Conservation (phyloP, 2,113 vertebrate genomes). For the Centropus bengalensis region DNA sequence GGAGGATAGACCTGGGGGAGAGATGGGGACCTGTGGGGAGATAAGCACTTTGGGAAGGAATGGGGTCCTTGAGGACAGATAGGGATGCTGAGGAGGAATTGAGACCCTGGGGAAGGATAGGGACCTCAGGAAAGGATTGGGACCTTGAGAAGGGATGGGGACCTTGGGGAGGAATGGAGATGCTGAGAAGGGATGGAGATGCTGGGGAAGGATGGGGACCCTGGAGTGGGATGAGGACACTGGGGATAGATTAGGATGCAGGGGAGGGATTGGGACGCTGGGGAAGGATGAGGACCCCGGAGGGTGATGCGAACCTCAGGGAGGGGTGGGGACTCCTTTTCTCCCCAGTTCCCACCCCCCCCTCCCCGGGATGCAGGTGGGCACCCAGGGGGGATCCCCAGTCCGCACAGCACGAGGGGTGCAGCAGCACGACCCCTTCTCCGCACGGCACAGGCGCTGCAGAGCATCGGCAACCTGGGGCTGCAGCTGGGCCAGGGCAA, state of each 20-base stretch:
- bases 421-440: not conserved
- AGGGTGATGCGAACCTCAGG: accelerated
- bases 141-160: not conserved
- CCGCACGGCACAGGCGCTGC: slow-evolving; percentile 71
- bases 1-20: too few species aligned
- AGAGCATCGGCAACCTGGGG: slow-evolving; percentile 91
- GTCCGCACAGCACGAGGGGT: accelerated
- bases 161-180: not conserved
- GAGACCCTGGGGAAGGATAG: not conserved
- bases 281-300: not conserved
- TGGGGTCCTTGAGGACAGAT: too few species aligned
- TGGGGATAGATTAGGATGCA: too few species aligned
- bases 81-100: too few species aligned
- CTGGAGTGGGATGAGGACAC: too few species aligned
- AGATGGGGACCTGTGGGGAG: too few species aligned
- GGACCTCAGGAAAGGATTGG: not conserved
- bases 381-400: not conserved
- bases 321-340: not conserved
- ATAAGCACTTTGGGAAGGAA: too few species aligned
- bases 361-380: not conserved
- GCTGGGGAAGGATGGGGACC: not conserved
- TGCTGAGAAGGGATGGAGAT: not conserved
- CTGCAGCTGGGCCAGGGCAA: slow-evolving; percentile 91
- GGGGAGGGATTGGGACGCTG: not conserved
- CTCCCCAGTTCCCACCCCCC: not conserved